Evolutionary conservation across 2,797 vertebrate species (phyloP), one percentile per base, ranked within the genome.

Genomic region (Hypotaenidia philippensis): DNA sequence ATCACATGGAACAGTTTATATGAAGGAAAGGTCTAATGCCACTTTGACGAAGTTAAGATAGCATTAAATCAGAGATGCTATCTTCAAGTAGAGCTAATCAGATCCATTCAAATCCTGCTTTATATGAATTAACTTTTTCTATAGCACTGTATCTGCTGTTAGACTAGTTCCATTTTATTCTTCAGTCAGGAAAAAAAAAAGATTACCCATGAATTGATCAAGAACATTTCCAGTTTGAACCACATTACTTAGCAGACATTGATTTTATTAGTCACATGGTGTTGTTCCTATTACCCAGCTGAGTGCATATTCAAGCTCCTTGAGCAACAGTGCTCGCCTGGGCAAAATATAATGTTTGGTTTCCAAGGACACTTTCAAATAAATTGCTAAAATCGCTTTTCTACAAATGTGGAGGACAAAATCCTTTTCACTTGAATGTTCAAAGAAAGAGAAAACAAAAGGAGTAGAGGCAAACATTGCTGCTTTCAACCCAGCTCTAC

Each of bases 191-290:
- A 52, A 93, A 65, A 82, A n/a, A 56, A 40, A 40, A 14, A 77
- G 69, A 32, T 26, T 50, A 41, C 2, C 25, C 50, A 31, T 78
- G 34, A 55, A 84, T 17, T 87, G 69, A 88, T 92, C 0, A 4
- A 82, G 78, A 96, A 74, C 68, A 79, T 70, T 96, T 90, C 86
- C 38, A 68, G 52, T 90, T 94, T 59, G 81, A 95, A 91, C 89
- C 56, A 61, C 84, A 85, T 90, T 95, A 94, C 91, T 92, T 95
- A 95, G 87, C 77, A 91, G 83, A 83, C 86, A 90, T 63, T 85
- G 92, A 83, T 95, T 91, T 96, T 94, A 90, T 92, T 91, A 95
- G 89, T 89, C 89, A 89, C 45, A 75, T 93, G 59, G 22, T 77
- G 49, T 10, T 81, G 56, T 89, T 93, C 64, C 49, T 88, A 79